phyloP scores from a whole-genome alignment of 2,113 vertebrate genomes.

The Coptodon bakossiorum region DNA sequence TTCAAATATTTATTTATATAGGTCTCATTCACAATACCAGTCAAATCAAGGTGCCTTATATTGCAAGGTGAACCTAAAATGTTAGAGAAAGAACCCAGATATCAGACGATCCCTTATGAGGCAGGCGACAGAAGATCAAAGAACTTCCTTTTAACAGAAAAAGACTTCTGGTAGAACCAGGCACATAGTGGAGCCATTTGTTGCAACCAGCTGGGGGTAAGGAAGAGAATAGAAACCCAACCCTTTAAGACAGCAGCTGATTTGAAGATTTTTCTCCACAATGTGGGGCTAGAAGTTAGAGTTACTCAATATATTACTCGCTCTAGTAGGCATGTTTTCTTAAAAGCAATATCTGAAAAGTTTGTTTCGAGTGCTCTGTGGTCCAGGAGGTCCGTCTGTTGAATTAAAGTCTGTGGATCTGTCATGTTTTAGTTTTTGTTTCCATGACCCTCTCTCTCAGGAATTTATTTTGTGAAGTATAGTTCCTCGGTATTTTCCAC shows the following conservation, averaged over 20 bases:
- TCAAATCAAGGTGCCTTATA: no score
- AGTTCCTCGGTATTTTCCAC: rapidly evolving
- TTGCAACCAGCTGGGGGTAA: neutral
- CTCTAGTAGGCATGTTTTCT: neutral
- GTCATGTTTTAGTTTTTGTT: neutral
- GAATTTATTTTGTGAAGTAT: neutral
- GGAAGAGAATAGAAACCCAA: neutral
- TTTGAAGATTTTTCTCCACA: neutral
- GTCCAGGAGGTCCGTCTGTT: neutral
- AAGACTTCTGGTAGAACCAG: neutral
- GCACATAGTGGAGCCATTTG: no score
- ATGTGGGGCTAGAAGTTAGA: neutral
- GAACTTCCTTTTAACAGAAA: no score
- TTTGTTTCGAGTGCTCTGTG: neutral
- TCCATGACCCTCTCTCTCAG: neutral
- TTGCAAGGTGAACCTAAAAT: neutral
- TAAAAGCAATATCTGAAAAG: neutral
- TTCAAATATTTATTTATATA: no score
- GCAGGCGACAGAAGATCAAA: no score
- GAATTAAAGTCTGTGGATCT: neutral
- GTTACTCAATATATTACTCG: neutral
- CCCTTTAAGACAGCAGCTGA: neutral
- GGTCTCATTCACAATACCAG: no score
- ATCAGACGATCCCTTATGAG: neutral
- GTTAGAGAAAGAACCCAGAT: neutral